Percentiles rank a stretch among this genome's conserved stretches.
Conservation (phyloP, 2,113 vertebrate species). For the Bungarus multicinctus region DNA sequence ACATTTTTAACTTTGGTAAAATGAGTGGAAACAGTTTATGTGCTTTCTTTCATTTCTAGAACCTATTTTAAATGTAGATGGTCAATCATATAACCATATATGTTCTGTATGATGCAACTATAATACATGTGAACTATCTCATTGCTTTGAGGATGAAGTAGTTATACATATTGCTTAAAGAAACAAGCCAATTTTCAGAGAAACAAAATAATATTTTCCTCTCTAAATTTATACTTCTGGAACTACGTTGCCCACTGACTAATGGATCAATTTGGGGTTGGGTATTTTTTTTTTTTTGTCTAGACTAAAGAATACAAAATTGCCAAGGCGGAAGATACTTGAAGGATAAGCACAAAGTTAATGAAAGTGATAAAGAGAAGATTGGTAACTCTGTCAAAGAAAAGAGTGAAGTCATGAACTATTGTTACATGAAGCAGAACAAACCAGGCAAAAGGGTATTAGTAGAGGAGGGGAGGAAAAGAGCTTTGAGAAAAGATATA, state of each 20-base stretch:
- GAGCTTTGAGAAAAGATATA: background rate
- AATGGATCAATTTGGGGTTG: background rate
- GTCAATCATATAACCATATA: background rate
- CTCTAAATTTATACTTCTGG: constrained; percentile 10
- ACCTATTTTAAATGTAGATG: background rate
- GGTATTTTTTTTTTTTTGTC: background rate
- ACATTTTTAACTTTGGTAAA: background rate
- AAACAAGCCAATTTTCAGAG: background rate
- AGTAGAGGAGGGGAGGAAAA: background rate
- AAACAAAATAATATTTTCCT: constrained; percentile 1
- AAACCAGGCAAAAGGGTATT: background rate
- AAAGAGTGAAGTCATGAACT: background rate
- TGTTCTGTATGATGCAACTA: background rate
- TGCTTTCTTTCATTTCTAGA: background rate
- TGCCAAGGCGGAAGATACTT: background rate
- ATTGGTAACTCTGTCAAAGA: background rate
- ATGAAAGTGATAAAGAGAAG: background rate
- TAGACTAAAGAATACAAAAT: background rate
- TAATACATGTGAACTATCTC: background rate
- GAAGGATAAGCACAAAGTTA: background rate
- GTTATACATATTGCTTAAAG: background rate
- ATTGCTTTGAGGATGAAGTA: background rate
- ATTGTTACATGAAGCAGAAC: background rate
- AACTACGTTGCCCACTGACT: background rate
- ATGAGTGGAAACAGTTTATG: background rate